Percentiles rank a stretch among this genome's conserved stretches.
Evolutionary conservation across 2,797 vertebrate species (phyloP).

Genomic region (Cyclura pinguis): DNA sequence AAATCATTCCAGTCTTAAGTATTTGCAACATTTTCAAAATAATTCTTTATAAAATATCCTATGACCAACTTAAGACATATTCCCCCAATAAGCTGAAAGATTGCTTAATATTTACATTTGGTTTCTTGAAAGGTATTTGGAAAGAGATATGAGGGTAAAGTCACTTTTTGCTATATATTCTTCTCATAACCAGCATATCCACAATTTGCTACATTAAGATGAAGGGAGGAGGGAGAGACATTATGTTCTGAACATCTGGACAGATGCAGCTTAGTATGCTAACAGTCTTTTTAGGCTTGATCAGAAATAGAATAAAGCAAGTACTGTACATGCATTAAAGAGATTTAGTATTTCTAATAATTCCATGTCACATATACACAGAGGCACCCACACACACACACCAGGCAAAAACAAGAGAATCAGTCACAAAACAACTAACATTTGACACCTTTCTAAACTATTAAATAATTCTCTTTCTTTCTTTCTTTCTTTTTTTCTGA

Average conservation of each 20-base stretch:
- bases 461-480: not conserved
- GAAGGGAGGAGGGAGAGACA: conserved; percentile 2
- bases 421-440: conserved; percentile 25
- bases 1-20: conserved; percentile 39
- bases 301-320: conserved; percentile 55
- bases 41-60: conserved; percentile 50
- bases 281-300: conserved; percentile 15
- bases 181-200: not conserved
- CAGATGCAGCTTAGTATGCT: conserved; percentile 34
- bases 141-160: conserved; percentile 34
- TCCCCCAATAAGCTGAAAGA: not conserved
- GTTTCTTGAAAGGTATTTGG: conserved; percentile 19
- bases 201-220: conserved; percentile 19
- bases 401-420: not conserved
- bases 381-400: not conserved
- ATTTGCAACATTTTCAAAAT: conserved; percentile 47
- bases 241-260: conserved; percentile 32
- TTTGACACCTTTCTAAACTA: not conserved
- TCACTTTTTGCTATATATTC: not conserved
- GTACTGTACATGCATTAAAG: conserved; percentile 17
- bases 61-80: conserved; percentile 29
- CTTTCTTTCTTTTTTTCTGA: not conserved
- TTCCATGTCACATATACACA: conserved; percentile 20
- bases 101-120: conserved; percentile 30
- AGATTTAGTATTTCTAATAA: conserved; percentile 37